Base-by-base conservation (phyloP, 2,797 vertebrate species). In the Spinus olivaceus region DNA sequence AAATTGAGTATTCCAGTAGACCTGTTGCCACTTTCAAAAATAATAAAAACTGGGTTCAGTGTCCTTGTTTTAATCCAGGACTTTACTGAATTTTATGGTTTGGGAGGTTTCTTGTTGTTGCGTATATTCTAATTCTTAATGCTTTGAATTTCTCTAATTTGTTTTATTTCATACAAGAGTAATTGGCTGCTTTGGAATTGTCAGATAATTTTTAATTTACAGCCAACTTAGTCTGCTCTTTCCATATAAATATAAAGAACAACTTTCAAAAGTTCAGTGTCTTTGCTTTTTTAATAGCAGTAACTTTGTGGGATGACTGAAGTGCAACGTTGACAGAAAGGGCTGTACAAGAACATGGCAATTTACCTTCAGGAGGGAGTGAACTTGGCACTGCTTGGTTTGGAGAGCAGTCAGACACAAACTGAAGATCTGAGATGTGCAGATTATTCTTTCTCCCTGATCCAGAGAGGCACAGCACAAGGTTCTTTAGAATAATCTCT, bases 241-340 rank as follows among this genome's bases (percentile, higher is more conserved):
- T 42, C 49, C 41, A 7, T 35, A n/a, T 10, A 47, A 81, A 57
- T 42, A 32, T 13, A 35, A 19, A 17, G 14, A 77, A 19, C 21
- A 14, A 3, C 71, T 82, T 64, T 22, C 3, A 14, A 5, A 76
- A 79, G 66, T 44, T 64, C 32, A 44, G 0, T 78, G 10, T 35
- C 18, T 16, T 57, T 81, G 77, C 15, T 35, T 44, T 69, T 73
- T 73, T 19, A 59, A 22, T 56, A 59, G 47, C 59, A 41, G 1
- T 63, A 44, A 63, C 28, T 56, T 19, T 30, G 28, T 66, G 32
- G 56, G 28, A 10, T 73, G 79, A 27, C 42, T 63, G 5, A 66
- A 49, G 78, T 5, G n/a, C 50, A 53, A 6, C 0, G 0, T 22
- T 41, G 70, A 19, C 20, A 4, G 9, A n/a, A 23, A 39, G 80